phyloP scores from a whole-genome alignment of 2,113 vertebrate species.

The Rhombomys opimus region DNA sequence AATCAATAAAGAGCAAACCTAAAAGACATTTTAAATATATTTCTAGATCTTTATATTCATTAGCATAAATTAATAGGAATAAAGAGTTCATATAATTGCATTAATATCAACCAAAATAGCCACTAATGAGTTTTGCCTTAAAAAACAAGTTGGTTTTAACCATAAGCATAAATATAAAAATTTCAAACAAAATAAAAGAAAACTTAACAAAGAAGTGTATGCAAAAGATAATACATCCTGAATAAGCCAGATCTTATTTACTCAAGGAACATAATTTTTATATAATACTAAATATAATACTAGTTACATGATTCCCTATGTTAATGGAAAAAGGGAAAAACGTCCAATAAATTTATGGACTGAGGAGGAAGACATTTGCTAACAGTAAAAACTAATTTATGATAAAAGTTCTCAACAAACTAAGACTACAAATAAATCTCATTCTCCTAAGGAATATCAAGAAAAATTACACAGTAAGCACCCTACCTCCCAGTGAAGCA shows the following conservation, averaged over 20 bases:
- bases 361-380: constrained; percentile 29
- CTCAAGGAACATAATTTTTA: constrained; percentile 47
- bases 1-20: constrained; percentile 7
- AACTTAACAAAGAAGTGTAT: not conserved
- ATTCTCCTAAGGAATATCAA: constrained; percentile 1
- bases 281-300: constrained; percentile 9
- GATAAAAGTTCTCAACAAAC: constrained; percentile 50
- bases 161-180: not conserved
- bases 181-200: not conserved
- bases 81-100: not conserved
- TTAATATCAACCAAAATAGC: not conserved
- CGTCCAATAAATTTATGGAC: constrained; percentile 34
- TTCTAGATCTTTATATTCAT: not conserved
- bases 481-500: not conserved
- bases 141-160: not conserved
- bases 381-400: constrained; percentile 47
- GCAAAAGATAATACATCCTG: constrained; percentile 35
- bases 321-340: constrained; percentile 50
- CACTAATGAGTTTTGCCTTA: not conserved
- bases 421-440: not conserved
- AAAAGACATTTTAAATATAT: not conserved
- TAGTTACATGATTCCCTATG: not conserved
- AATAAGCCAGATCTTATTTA: constrained; percentile 31
- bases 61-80: not conserved
- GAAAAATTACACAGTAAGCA: not conserved